phyloP scores from a whole-genome alignment of 2,797 vertebrate genomes.

The Apodemus agrarius region DNA sequence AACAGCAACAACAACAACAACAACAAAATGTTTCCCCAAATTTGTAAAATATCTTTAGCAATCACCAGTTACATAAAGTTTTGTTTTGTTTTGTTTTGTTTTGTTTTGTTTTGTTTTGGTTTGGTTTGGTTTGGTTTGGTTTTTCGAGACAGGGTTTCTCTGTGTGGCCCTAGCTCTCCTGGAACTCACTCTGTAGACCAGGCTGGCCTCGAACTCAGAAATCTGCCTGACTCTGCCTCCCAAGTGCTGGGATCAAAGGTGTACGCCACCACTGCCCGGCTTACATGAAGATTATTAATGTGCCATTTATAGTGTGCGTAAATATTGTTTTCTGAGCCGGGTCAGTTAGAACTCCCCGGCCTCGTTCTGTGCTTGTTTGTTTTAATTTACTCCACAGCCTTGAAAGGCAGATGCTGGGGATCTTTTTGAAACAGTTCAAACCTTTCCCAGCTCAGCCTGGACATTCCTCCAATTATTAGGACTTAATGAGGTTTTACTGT shows the following conservation, averaged over 20 bases:
- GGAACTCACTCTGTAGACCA: too few relatives aligned
- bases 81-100: too few relatives aligned
- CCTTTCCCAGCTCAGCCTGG: slow-evolving; percentile 22
- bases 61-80: too few relatives aligned
- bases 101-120: too few relatives aligned
- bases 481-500: slow-evolving; percentile 71
- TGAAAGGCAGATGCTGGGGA: slow-evolving; percentile 60
- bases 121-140: too few relatives aligned
- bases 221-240: too few relatives aligned
- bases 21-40: slow-evolving; percentile 33
- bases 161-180: too few relatives aligned
- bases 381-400: slow-evolving; percentile 45
- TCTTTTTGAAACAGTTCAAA: slow-evolving; percentile 61
- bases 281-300: not conserved
- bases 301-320: slow-evolving; percentile 18
- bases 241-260: too few relatives aligned
- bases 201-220: too few relatives aligned
- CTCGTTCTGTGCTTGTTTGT: slow-evolving; percentile 36
- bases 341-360: not conserved
- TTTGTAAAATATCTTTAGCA: slow-evolving; percentile 47
- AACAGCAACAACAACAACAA: too few relatives aligned
- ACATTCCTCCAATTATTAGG: slow-evolving; percentile 61
- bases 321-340: slow-evolving; percentile 2
- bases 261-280: too few relatives aligned
- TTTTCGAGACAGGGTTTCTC: too few relatives aligned